phyloP scores from a whole-genome alignment of 2,888 invertebrate species.

The Chrysolina oricalcia region DNA sequence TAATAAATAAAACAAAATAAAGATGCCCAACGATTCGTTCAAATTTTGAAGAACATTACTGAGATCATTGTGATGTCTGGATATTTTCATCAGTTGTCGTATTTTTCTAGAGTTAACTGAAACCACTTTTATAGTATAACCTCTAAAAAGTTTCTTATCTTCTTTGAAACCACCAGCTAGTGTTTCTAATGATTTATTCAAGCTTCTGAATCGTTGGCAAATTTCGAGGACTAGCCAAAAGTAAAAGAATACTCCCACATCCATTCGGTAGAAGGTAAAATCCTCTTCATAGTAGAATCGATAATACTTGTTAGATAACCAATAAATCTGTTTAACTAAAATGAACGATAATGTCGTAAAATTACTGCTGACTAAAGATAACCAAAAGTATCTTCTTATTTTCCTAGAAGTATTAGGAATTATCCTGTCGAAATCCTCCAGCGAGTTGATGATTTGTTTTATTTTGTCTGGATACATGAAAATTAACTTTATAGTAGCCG shows the following conservation, averaged over 20 bases:
- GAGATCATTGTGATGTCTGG: background rate
- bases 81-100: background rate
- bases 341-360: background rate
- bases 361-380: background rate
- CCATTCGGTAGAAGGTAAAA: background rate
- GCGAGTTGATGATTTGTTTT: no score
- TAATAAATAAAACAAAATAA: background rate
- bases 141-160: background rate
- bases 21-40: background rate
- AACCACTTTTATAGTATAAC: background rate
- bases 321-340: background rate
- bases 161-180: background rate
- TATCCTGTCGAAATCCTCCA: no score
- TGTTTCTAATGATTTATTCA: background rate
- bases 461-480: no score
- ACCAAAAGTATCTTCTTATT: no score
- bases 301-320: background rate
- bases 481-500: no score
- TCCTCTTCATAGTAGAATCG: background rate
- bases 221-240: background rate
- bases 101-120: background rate
- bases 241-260: background rate
- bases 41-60: background rate
- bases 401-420: no score
- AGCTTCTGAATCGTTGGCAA: background rate